Evolutionary conservation across 2,888 invertebrate species (phyloP), one percentile per base, ranked within the genome.

Genomic region (Thecocarcelia acutangulata): DNA sequence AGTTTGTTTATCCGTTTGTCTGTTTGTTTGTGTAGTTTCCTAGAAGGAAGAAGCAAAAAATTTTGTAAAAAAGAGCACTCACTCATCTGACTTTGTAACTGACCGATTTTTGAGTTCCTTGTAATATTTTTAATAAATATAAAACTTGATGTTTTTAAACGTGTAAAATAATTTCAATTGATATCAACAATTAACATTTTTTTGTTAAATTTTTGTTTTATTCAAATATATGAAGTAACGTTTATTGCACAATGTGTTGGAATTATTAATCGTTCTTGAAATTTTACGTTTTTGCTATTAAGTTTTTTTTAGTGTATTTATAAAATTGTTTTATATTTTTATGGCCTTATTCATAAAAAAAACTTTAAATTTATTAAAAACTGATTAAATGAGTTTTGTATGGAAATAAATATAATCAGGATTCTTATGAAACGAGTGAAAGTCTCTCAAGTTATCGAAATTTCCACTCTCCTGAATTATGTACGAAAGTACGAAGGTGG

Each of bases 121-220:
- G 50, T 33, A 68, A 58, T 37, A 63, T n/a, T n/a, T n/a, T n/a
- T 8, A 28, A 46, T 40, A 58, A 33, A 15, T n/a, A 28, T 11
- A 21, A 40, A 58, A 17, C 6, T 17, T 46, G 24, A 19, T 48
- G 21, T 19, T 56, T 19, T 42, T 42, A 37, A 40, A 56, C 46
- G 12, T 9, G 33, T 33, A 44, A 64, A 24, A 63, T 50, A 74
- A 21, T 50, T 58, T 58, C 58, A 42, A 58, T 78, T 72, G 21
- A 52, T 52, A 52, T 17, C 59, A 72, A 44, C 24, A 52, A 64
- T 78, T 78, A 66, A 72, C 58, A n/a, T 40, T 44, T 54, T 61
- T 15, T 52, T 40, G 13, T 50, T 50, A 52, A 37, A 6, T 15
- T 17, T 24, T 44, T n/a, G 15, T 28, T 28, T 28, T 46, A 63